phyloP scores from a whole-genome alignment of 2,113 vertebrate species.

The Neolamprologus devosi region DNA sequence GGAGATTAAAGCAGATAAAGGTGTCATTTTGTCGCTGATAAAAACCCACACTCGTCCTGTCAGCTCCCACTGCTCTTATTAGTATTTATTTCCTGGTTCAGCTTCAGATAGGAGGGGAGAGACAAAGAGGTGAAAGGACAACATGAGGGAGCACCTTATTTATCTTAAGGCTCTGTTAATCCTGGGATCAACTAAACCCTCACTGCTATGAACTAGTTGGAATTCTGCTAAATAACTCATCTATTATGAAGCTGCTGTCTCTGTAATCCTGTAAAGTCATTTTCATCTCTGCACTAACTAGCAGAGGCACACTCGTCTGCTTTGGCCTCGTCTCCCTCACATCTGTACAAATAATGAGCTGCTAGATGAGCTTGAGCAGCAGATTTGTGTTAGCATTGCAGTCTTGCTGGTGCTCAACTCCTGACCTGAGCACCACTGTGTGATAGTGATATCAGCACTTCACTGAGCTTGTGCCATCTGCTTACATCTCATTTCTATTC shows the following conservation, averaged over 20 bases:
- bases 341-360: not conserved
- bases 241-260: not conserved
- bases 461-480: not conserved
- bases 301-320: not conserved
- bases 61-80: not conserved
- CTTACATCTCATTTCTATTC: not conserved
- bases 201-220: not conserved
- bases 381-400: not conserved
- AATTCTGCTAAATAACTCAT: not conserved
- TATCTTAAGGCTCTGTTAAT: not conserved
- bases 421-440: not conserved
- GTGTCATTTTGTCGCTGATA: conserved; percentile 20
- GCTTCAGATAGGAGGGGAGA: not conserved
- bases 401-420: not conserved
- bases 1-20: conserved; percentile 18
- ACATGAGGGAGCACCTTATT: not conserved
- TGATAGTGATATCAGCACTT: not conserved
- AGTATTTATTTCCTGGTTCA: conserved; percentile 8
- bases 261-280: not conserved
- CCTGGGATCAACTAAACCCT: not conserved
- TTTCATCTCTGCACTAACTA: not conserved
- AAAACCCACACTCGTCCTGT: not conserved
- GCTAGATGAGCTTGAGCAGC: not conserved
- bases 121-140: not conserved
- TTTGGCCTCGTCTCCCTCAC: not conserved